Conservation (phyloP, 2,113 vertebrate species). For the Lucifuga dentata region DNA sequence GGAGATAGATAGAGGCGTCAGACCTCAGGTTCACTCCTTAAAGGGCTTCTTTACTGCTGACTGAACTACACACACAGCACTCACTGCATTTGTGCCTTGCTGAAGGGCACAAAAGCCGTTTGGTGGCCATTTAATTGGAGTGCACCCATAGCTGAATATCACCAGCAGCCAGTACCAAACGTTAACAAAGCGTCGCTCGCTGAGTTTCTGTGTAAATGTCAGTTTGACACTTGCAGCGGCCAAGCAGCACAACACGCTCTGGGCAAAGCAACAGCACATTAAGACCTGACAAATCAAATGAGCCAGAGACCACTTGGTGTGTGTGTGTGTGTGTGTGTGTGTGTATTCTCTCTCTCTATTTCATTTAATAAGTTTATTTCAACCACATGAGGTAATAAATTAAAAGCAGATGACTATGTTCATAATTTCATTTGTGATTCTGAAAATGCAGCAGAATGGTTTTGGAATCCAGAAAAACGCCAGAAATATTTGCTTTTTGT, state of each 20-base stretch:
- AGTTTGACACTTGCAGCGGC: slow-evolving; percentile 30
- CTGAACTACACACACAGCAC: neutral
- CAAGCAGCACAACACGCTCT: neutral
- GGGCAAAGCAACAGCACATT: neutral
- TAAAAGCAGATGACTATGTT: too few relatives aligned
- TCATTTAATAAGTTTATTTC: too few relatives aligned
- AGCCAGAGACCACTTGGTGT: neutral
- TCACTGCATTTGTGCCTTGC: neutral
- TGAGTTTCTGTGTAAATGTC: slow-evolving; percentile 55
- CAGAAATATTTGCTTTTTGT: too few relatives aligned
- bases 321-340: slow-evolving; percentile 58
- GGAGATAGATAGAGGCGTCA: neutral
- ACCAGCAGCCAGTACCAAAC: slow-evolving; percentile 6
- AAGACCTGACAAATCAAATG: slow-evolving; percentile 6
- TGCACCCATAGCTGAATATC: slow-evolving; percentile 10
- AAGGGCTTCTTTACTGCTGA: neutral
- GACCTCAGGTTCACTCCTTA: too few relatives aligned
- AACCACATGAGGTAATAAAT: too few relatives aligned
- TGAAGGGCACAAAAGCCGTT: neutral
- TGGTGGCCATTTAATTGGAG: slow-evolving; percentile 7
- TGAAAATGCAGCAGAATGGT: too few relatives aligned
- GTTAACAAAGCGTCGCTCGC: slow-evolving; percentile 27
- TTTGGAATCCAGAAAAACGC: too few relatives aligned
- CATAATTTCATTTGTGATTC: too few relatives aligned
- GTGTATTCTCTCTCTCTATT: too few relatives aligned